Evolutionary conservation across 2,113 vertebrate species (phyloP), one percentile per base, ranked within the genome.

Genomic region (Uria aalge): DNA sequence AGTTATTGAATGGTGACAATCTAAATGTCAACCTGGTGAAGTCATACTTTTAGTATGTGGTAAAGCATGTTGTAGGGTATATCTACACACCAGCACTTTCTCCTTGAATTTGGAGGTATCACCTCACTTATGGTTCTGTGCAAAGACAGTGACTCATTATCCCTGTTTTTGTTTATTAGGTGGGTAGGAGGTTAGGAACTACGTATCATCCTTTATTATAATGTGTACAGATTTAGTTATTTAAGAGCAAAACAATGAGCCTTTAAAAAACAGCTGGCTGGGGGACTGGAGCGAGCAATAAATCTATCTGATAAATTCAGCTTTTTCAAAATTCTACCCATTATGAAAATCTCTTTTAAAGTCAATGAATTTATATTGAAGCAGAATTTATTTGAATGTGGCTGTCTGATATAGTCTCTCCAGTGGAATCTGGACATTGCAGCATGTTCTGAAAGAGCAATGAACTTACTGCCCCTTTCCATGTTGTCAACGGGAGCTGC

Each of bases 281-380:
- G 36, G 48, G 47, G 64, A 79, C n/a, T 78, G 26, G 12, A 92
- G 20, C 12, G 74, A 93, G 38, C 43, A 86, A 57, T 53, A 73
- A 90, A 88, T 87, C 90, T 40, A 23, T 67, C 43, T 52, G 27
- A 63, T 40, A 92, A 94, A 94, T 83, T 79, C 40, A 92, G 40
- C 34, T 89, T 85, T 94, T 83, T 55, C 64, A 87, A 62, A 73
- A 26, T 76, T 86, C 36, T 66, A 62, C 9, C 30, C 62, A 36
- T 90, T 92, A 83, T 90, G 71, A 91, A 93, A 94, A 94, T 74
- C 15, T 85, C 55, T 76, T 90, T 77, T 83, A 68, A 90, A 55
- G 64, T 52, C 43, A 80, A 50, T 75, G 64, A 87, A 91, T 66
- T 92, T 29, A 94, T 96, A 36, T 93, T 92, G 89, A 94, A 96